A percentile compares a stretch with the other conserved stretches of the same genome.
Conservation (phyloP, 2,113 vertebrate species). For the Hiodon alosoides region DNA sequence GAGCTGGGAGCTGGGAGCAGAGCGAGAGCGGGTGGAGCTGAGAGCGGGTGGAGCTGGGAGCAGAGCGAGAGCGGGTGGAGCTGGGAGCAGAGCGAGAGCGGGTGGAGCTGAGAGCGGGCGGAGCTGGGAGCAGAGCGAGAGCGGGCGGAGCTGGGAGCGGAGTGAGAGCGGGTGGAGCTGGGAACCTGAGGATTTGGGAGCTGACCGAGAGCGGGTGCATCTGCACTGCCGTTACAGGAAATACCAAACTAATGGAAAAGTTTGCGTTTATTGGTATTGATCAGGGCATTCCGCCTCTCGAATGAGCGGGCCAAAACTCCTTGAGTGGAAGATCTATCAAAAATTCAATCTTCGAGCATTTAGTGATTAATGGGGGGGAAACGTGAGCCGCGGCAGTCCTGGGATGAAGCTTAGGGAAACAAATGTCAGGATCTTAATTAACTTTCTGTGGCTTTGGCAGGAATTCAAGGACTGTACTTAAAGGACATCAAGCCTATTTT, state of each 20-base stretch:
- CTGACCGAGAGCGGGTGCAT: too few relatives aligned
- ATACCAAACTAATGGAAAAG: neutral
- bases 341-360: conserved; percentile 4
- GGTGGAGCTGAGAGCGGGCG: neutral
- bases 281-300: neutral
- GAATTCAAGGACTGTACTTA: conserved; percentile 20
- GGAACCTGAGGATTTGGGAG: neutral
- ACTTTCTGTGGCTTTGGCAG: conserved; percentile 12
- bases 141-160: neutral
- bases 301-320: neutral
- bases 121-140: neutral
- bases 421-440: conserved; percentile 24
- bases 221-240: neutral
- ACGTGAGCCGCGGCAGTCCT: neutral
- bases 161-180: neutral
- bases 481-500: conserved; percentile 17
- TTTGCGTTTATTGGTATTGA: conserved; percentile 9
- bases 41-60: neutral
- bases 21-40: neutral
- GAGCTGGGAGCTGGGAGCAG: neutral
- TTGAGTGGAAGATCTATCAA: conserved; percentile 7
- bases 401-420: conserved; percentile 9
- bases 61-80: neutral
- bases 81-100: neutral
- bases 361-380: conserved; percentile 18